These are phyloP conservation scores for Henricia sp. DNA, from an alignment of 53 echinoderm and acorn worm genomes.

Conservation along the genomic window DNA sequence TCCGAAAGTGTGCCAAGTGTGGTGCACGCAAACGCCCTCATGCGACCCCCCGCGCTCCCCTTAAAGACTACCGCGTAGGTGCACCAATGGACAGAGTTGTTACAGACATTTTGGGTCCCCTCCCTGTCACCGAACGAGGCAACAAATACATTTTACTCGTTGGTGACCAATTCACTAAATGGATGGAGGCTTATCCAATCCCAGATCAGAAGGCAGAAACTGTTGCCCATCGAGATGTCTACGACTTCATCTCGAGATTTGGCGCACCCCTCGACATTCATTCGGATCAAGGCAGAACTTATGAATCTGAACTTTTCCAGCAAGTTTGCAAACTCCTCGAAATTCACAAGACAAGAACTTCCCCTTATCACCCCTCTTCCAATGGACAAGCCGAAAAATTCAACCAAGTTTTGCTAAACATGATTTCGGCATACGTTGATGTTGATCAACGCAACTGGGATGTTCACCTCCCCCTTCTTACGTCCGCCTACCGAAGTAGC, in stretches of 20 bases:
- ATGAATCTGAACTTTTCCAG: constrained; percentile 66
- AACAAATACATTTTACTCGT: constrained; percentile 64
- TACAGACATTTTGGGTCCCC: constrained; percentile 74
- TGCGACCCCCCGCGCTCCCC: constrained; percentile 60
- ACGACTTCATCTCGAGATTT: constrained; percentile 70
- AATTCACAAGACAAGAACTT: constrained; percentile 59
- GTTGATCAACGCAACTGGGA: constrained; percentile 69
- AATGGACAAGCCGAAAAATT: constrained; percentile 67
- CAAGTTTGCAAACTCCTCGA: constrained; percentile 65
- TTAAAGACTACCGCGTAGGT: constrained; percentile 54
- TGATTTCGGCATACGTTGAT: constrained; percentile 71
- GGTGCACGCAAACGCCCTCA: constrained; percentile 64
- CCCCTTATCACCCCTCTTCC: constrained; percentile 69
- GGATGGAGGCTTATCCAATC: constrained; percentile 79
- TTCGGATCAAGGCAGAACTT: constrained; percentile 76
- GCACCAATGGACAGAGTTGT: constrained; percentile 74
- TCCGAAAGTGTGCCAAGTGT: constrained; percentile 64
- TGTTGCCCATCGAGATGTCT: constrained; percentile 54
- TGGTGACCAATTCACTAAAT: constrained; percentile 68
- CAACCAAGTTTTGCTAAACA: constrained; percentile 58
- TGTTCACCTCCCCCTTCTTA: constrained; percentile 62
- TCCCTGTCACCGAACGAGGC: constrained; percentile 58
- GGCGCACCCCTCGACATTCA: constrained; percentile 64
- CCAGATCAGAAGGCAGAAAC: constrained; percentile 69
- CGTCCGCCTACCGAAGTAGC: constrained; percentile 69